Base-by-base conservation (phyloP, 2,888 invertebrate species). In the Clunio marinus region DNA sequence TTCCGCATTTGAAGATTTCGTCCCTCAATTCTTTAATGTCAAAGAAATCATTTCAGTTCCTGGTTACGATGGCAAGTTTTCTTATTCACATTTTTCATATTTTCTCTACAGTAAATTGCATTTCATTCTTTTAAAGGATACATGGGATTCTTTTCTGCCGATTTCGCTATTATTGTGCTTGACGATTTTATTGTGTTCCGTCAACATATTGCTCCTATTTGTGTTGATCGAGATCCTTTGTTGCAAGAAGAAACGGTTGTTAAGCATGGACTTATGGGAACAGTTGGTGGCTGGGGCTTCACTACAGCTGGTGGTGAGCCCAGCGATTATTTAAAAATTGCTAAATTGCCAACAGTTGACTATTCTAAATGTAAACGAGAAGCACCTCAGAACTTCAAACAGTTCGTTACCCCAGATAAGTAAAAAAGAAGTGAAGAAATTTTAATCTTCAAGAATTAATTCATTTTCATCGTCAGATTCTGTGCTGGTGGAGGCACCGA, bases 321-420 rank as follows among this genome's bases (percentile, higher is more conserved):
- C 17, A 70, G 60, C 22, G 67, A 60, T 55, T 60, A 45, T 25
- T 17, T 71, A 37, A 69, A 69, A 68, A 37, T 62, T 15, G 60
- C 70, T 46, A 25, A 32, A 55, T 57, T 70, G 8, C 71, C 71
- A 17, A 60, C 63, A 10, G 69, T 71, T 51, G 15, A 68, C 2
- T 70, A 68, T n/a, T 41, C 35, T 27, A 32, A 65, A 24, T 73
- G 73, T 13, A 62, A 62, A 62, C 17, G 17, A n/a, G 62, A 62
- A 41, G 62, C 72, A 8, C 69, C 71, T n/a, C 5, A 57, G 1
- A 62, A 60, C 22, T 71, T 70, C 45, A 68, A 70, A n/a, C 70
- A 58, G 10, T 70, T 71, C 25, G 63, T 76, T 2, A 72, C 75
- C 0, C 57, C 69, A 17, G 77, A 77, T 71, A 77, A 77, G 72